A percentile compares a stretch with the other conserved stretches of the same genome.
phyloP scores from a whole-genome alignment of 2,113 vertebrate species.

The Neofelis nebulosa region DNA sequence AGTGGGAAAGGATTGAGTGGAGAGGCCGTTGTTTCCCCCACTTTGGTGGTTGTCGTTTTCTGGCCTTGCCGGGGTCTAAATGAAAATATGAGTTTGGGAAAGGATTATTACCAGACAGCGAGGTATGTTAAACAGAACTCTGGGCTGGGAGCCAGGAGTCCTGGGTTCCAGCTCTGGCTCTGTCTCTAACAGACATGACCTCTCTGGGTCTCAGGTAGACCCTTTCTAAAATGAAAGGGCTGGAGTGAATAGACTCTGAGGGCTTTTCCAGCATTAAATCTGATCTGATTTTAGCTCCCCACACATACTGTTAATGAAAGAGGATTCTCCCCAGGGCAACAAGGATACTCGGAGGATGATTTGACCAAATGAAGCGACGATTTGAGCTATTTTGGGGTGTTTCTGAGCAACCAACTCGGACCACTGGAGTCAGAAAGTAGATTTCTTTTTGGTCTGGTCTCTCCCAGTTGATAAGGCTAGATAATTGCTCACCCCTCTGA shows the following conservation, averaged over 20 bases:
- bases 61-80: conserved; percentile 22
- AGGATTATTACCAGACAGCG: neutral
- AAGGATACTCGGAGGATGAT: conserved; percentile 22
- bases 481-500: conserved; percentile 60
- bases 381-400: conserved; percentile 20
- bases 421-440: conserved; percentile 37
- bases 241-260: neutral
- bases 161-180: neutral
- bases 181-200: neutral
- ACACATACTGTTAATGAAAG: conserved; percentile 1
- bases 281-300: neutral
- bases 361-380: conserved; percentile 43
- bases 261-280: conserved; percentile 22
- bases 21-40: neutral
- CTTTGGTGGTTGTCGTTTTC: conserved; percentile 24
- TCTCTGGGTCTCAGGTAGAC: neutral
- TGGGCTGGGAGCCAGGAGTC: neutral
- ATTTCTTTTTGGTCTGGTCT: conserved; percentile 39
- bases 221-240: conserved; percentile 27
- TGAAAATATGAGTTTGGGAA: conserved; percentile 40
- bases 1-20: neutral
- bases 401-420: conserved; percentile 53
- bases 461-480: neutral
- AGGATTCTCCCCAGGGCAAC: neutral
- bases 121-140: conserved; percentile 31